A percentile compares a stretch with the other conserved stretches of the same genome.
Conservation (phyloP, 1,140 invertebrate species). For the Oryctes rhinoceros region DNA sequence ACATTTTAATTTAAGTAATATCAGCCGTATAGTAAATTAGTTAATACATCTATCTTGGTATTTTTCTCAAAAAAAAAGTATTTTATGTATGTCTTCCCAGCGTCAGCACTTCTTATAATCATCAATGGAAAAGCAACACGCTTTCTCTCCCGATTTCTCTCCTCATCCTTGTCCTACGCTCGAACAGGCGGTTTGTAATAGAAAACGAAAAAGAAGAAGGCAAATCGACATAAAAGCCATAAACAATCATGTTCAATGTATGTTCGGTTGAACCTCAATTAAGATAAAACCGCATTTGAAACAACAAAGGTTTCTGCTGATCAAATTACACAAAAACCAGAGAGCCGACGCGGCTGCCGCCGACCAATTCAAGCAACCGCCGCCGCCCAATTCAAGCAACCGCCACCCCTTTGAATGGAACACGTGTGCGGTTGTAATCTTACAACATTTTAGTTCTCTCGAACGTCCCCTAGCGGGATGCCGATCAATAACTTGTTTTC, state of each 20-base stretch:
- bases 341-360: conserved; percentile 1
- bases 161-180: too few species aligned
- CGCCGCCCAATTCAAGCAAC: conserved; percentile 7
- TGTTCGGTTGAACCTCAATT: conserved; percentile 34
- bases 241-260: conserved; percentile 34
- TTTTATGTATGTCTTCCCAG: too few species aligned
- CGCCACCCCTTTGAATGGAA: conserved; percentile 23
- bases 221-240: neutral
- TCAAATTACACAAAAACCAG: conserved; percentile 35
- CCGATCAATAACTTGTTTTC: conserved; percentile 34
- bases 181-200: neutral
- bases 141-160: too few species aligned
- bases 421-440: conserved; percentile 35
- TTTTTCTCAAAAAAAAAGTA: too few species aligned
- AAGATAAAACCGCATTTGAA: conserved; percentile 34
- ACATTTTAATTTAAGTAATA: too few species aligned
- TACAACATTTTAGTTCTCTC: conserved; percentile 28
- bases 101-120: too few species aligned
- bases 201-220: conserved; percentile 12
- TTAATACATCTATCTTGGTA: too few species aligned
- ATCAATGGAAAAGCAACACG: too few species aligned
- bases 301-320: conserved; percentile 29
- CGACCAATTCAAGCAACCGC: conserved; percentile 25
- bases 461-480: conserved; percentile 13
- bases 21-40: too few species aligned